A percentile compares a stretch with the other conserved stretches of the same genome.
These are phyloP conservation scores for Polyommatus icarus DNA, from an alignment of 2,888 invertebrate genomes.

Conservation along the genomic window DNA sequence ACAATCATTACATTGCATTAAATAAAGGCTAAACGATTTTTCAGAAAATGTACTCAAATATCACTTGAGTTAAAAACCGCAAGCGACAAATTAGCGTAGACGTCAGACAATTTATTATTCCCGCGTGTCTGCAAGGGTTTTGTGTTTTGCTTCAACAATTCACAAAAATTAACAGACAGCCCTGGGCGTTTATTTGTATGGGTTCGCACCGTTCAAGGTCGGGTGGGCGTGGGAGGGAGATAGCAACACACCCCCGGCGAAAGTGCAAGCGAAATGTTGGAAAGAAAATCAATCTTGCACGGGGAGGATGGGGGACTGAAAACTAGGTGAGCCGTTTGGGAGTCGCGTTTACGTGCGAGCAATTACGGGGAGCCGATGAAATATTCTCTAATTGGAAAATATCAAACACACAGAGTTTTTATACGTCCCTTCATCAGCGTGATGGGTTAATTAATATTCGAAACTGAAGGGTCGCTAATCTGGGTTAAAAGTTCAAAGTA, in stretches of 20 bases:
- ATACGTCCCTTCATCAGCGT: neutral
- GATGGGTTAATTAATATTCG: conserved; percentile 11
- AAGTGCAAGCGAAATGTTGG: conserved; percentile 77
- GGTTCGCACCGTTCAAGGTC: conserved; percentile 75
- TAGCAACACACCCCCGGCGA: conserved; percentile 58
- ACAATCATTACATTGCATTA: neutral
- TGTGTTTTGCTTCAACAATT: conserved; percentile 18
- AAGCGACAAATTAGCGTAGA: neutral
- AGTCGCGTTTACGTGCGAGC: conserved; percentile 49
- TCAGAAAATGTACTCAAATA: neutral
- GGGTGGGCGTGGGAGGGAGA: conserved; percentile 59
- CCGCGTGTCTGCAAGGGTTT: conserved; percentile 1
- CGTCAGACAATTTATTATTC: conserved; percentile 8
- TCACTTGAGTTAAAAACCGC: neutral
- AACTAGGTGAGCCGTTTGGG: conserved; percentile 72
- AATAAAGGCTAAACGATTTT: neutral
- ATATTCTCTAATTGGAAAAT: conserved; percentile 12
- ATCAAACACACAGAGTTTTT: conserved; percentile 9
- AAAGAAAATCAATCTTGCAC: conserved; percentile 80
- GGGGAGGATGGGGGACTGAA: conserved; percentile 54
- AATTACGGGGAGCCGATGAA: conserved; percentile 38
- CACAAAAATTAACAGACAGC: conserved; percentile 38
- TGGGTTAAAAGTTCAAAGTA: conserved; percentile 17
- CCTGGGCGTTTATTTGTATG: conserved; percentile 56
- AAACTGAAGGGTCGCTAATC: conserved; percentile 14